These are phyloP conservation scores for Drosophila arawakana DNA, from an alignment of 1,140 invertebrate genomes.

Conservation along the genomic window DNA sequence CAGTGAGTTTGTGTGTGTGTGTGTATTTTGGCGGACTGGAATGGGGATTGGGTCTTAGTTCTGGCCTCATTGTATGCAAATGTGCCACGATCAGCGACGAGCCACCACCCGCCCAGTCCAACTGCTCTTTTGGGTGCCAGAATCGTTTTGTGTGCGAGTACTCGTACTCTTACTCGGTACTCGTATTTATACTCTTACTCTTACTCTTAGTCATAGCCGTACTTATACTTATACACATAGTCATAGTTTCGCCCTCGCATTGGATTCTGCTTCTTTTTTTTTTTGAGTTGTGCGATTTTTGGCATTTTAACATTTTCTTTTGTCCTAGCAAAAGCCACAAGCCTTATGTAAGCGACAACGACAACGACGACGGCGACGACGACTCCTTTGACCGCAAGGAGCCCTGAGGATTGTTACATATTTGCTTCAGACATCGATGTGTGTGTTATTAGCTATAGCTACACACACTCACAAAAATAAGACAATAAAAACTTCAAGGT, in stretches of 20 bases:
- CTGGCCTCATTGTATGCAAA: conserved; percentile 84
- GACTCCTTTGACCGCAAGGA: conserved; percentile 56
- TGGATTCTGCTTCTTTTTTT: conserved; percentile 2
- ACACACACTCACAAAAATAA: conserved; percentile 12
- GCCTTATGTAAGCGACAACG: conserved; percentile 69
- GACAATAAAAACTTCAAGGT: conserved; percentile 35
- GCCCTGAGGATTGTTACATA: conserved; percentile 74
- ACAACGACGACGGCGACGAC: conserved; percentile 46
- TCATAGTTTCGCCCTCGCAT: conserved; percentile 43
- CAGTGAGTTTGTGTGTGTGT: conserved; percentile 15
- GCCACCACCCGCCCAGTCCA: conserved; percentile 72
- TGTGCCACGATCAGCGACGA: conserved; percentile 76
- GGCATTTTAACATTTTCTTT: conserved; percentile 81
- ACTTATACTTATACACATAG: conserved; percentile 14
- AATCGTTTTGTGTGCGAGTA: conserved; percentile 77
- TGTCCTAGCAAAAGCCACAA: conserved; percentile 59
- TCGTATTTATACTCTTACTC: conserved; percentile 1
- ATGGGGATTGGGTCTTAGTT: conserved; percentile 43
- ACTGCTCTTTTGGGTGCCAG: conserved; percentile 75
- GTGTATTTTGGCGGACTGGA: conserved; percentile 34
- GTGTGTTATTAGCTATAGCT: conserved; percentile 61
- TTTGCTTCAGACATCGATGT: conserved; percentile 45
- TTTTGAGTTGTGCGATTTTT: conserved; percentile 82
- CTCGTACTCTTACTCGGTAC: not conserved
- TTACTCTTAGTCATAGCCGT: conserved; percentile 13